Base-by-base conservation (phyloP, 2,797 vertebrate genomes). In the Pangasius djambal region DNA sequence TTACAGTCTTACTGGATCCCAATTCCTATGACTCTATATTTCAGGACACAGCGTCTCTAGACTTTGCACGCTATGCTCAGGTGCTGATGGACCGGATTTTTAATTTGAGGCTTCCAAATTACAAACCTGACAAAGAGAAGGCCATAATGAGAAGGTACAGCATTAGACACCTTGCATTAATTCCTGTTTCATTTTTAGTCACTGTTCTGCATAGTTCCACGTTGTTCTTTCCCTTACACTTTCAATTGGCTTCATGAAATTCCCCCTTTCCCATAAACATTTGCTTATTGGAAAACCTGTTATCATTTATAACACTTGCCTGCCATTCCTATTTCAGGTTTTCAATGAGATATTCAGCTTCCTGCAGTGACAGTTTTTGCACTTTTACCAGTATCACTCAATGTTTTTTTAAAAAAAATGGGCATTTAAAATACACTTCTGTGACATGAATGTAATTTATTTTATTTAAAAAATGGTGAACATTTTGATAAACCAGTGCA, bases 31-130 rank as follows among this genome's bases (percentile, higher is more conserved):
- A 98, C 13, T 0, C 88, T 0, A 96, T 98, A 69, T 92, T 97
- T 83, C 93, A 94, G 85, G 97, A 97, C 90, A 89, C 95, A 0
- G 86, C 87, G 0, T 93, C 93, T 15, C 92, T 98, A 92, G 97
- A 98, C 92, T 98, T 98, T 77, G 90, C 94, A 0, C 92, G 95
- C 86, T 98, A 97, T 0, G 97, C 97, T 0, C 83, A 95, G 83
- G 93, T 96, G 70, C 96, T 98, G 91, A 98, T 98, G 97, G 95
- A 97, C n/a, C 94, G 96, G 88, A 98, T 98, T 91, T 98, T 98
- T 67, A 94, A 94, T 50, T 93, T 98, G 92, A 94, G 67, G 83
- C 95, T 98, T 22, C 97, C 97, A 0, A 92, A 95, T 83, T 93
- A 96, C 88, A 95, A 95, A 88, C 93, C 93, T 0, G 89, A 57